phyloP scores from a whole-genome alignment of 2,888 invertebrate genomes.

The Eilema caniola region DNA sequence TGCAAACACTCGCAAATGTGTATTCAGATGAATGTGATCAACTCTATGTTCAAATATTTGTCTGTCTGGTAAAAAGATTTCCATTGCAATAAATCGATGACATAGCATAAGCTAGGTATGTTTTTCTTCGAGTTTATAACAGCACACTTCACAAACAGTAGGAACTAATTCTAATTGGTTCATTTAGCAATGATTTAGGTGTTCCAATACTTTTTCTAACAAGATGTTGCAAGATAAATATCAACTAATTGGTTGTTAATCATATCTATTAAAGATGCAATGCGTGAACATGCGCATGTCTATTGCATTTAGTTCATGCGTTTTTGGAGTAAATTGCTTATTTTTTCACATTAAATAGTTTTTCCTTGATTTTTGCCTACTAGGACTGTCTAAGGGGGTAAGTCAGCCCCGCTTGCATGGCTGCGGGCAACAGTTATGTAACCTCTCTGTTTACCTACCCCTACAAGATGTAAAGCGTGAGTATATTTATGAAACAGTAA shows the following conservation, averaged over 20 bases:
- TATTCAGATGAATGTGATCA: no score
- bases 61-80: no score
- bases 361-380: no score
- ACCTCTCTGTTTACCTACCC: neutral
- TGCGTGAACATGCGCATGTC: no score
- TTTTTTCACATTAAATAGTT: no score
- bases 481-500: neutral
- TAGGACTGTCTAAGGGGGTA: no score
- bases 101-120: conserved; percentile 27
- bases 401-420: no score
- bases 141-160: conserved; percentile 30
- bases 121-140: conserved; percentile 19
- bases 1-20: no score
- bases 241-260: conserved; percentile 39
- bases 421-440: no score
- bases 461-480: neutral
- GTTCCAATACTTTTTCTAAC: conserved; percentile 24
- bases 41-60: no score
- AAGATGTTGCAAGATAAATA: conserved; percentile 22
- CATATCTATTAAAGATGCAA: conserved; percentile 12
- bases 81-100: neutral
- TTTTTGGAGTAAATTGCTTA: no score
- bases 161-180: conserved; percentile 21
- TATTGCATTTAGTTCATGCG: no score
- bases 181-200: conserved; percentile 37